Conservation (phyloP, 2,113 vertebrate species). For the Crotalus tigris region DNA sequence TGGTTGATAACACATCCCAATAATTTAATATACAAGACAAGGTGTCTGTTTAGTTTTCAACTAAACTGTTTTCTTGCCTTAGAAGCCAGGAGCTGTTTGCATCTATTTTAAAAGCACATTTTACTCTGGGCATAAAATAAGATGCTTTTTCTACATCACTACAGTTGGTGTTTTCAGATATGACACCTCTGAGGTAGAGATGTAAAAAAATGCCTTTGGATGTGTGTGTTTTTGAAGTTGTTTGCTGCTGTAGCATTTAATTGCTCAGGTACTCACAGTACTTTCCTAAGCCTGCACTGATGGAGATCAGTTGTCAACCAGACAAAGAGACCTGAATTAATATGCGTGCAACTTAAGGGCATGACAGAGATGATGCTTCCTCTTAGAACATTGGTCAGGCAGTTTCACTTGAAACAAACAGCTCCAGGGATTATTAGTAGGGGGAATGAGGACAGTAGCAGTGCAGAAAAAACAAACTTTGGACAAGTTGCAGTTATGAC, state of each 20-base stretch:
- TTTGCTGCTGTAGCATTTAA: not conserved
- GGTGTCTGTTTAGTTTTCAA: not conserved
- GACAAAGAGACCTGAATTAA: not conserved
- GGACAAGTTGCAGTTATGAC: not conserved
- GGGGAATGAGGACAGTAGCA: not conserved
- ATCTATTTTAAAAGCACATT: not conserved
- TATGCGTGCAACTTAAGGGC: slow-evolving; percentile 1
- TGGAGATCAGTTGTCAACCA: slow-evolving; percentile 20
- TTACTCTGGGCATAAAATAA: not conserved
- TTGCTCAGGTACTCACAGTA: not conserved
- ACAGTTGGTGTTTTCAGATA: not conserved
- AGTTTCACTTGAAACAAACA: slow-evolving; percentile 8
- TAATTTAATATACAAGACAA: not conserved
- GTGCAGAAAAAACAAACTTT: not conserved
- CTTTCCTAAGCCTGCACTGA: rapidly evolving
- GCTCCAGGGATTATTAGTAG: slow-evolving; percentile 26
- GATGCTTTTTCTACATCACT: not conserved
- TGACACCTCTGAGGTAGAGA: not conserved
- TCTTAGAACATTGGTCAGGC: not conserved
- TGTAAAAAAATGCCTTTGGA: not conserved
- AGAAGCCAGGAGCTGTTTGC: not conserved
- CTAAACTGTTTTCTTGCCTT: not conserved
- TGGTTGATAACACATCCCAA: not conserved
- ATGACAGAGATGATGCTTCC: slow-evolving; percentile 23
- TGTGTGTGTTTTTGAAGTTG: not conserved